Evolutionary conservation across 1,140 invertebrate genomes (phyloP).

Genomic region (Drosophila erecta): DNA sequence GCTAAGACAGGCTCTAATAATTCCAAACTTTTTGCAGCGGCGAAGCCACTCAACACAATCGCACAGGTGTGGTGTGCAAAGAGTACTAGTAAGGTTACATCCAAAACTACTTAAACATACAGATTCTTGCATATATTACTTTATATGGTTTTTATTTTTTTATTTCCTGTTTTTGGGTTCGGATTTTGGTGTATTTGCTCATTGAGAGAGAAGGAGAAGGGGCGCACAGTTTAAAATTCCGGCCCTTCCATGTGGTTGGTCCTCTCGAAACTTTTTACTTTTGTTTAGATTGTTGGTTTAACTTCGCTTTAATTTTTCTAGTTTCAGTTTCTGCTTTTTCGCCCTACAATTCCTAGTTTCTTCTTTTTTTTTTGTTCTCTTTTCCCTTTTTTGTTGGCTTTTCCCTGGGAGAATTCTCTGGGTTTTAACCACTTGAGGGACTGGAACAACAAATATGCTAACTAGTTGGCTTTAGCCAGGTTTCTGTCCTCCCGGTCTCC

Average conservation of each 20-base stretch:
- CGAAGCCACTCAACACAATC: constrained; percentile 31
- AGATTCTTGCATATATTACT: constrained; percentile 24
- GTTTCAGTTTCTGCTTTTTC: constrained; percentile 12
- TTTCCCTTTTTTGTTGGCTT: not conserved
- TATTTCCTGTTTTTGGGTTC: constrained; percentile 3
- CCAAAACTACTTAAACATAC: constrained; percentile 8
- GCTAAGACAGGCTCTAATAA: constrained; percentile 30
- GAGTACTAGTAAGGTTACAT: constrained; percentile 36
- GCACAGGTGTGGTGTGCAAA: constrained; percentile 33
- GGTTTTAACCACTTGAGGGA: constrained; percentile 19
- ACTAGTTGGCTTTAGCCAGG: constrained; percentile 45
- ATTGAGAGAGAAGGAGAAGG: constrained; percentile 8
- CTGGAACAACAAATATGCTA: constrained; percentile 54
- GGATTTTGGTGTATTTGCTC: too few relatives aligned
- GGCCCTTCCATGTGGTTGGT: constrained; percentile 9
- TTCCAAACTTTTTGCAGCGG: constrained; percentile 44
- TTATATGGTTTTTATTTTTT: not conserved
- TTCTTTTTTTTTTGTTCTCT: constrained; percentile 4
- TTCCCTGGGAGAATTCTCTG: constrained; percentile 14
- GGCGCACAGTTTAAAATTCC: constrained; percentile 8
- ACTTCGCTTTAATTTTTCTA: constrained; percentile 20
- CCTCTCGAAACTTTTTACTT: constrained; percentile 33
- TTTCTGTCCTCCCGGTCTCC: constrained; percentile 4
- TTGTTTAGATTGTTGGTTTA: constrained; percentile 33
- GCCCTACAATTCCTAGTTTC: not conserved